A percentile compares a stretch with the other conserved stretches of the same genome.
Evolutionary conservation across 2,888 invertebrate species (phyloP).

Genomic region (Nesidiocoris tenuis): DNA sequence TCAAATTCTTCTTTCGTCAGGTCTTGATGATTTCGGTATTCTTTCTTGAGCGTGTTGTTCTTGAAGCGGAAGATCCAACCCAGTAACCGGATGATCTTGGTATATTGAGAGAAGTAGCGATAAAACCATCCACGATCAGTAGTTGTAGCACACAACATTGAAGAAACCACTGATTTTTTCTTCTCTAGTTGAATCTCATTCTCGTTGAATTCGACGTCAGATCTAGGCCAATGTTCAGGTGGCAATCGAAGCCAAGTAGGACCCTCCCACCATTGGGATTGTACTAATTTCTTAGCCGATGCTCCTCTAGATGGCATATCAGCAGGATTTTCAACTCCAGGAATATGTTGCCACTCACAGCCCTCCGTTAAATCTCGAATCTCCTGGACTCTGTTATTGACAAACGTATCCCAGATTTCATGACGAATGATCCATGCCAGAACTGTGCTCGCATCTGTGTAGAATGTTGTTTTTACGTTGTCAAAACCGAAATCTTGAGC

Average conservation of each 20-base stretch:
- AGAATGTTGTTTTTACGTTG: conserved; percentile 48
- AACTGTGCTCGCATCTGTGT: conserved; percentile 52
- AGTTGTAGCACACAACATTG: background rate
- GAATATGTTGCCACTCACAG: conserved; percentile 51
- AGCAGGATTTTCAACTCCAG: conserved; percentile 50
- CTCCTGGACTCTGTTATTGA: conserved; percentile 51
- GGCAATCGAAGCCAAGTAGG: conserved; percentile 51
- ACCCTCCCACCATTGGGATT: conserved; percentile 53
- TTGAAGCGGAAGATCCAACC: conserved; percentile 34
- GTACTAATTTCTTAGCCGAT: conserved; percentile 48
- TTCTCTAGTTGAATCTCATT: background rate
- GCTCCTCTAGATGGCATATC: conserved; percentile 24
- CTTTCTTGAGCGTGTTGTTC: background rate
- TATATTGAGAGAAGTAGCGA: conserved; percentile 27
- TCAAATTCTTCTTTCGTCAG: conserved; percentile 6
- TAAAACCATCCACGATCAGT: conserved; percentile 4
- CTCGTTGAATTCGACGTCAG: conserved; percentile 1
- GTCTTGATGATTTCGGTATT: background rate
- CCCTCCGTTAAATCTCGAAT: conserved; percentile 49
- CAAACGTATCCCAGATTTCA: conserved; percentile 51
- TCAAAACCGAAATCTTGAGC: background rate
- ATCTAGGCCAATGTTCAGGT: conserved; percentile 49
- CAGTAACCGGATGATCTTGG: conserved; percentile 18
- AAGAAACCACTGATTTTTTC: background rate
- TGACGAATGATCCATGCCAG: conserved; percentile 31